Conservation (phyloP, 2,113 vertebrate species). For the Eptesicus fuscus region DNA sequence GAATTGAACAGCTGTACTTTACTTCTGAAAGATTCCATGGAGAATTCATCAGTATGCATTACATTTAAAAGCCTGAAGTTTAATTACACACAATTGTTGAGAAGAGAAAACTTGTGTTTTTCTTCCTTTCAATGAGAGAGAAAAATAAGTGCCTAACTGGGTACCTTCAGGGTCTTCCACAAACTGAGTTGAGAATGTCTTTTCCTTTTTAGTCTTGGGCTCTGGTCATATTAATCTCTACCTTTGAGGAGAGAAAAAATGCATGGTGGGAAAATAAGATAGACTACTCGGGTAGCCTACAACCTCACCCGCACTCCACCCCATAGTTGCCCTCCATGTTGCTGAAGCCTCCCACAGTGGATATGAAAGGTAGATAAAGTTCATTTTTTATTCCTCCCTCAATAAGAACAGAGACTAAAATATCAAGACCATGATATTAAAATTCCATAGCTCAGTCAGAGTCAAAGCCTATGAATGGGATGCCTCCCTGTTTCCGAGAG, state of each 20-base stretch:
- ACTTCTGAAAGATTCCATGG: constrained; percentile 54
- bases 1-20: constrained; percentile 62
- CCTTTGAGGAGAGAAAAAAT: neutral
- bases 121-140: constrained; percentile 12
- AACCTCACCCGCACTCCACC: neutral
- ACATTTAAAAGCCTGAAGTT: constrained; percentile 55
- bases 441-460: neutral
- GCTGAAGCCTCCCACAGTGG: neutral
- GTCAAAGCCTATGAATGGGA: neutral
- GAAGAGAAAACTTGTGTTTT: constrained; percentile 33
- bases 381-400: neutral
- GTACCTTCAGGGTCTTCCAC: neutral
- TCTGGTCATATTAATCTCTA: neutral
- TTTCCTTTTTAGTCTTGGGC: neutral
- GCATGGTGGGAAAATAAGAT: neutral
- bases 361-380: neutral
- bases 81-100: constrained; percentile 66
- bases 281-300: neutral
- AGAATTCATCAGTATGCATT: constrained; percentile 68
- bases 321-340: neutral
- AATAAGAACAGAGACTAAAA: neutral
- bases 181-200: neutral
- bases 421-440: neutral
- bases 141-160: constrained; percentile 12
- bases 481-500: neutral